phyloP scores from a whole-genome alignment of 2,113 vertebrate genomes.

The Zootoca vivipara region DNA sequence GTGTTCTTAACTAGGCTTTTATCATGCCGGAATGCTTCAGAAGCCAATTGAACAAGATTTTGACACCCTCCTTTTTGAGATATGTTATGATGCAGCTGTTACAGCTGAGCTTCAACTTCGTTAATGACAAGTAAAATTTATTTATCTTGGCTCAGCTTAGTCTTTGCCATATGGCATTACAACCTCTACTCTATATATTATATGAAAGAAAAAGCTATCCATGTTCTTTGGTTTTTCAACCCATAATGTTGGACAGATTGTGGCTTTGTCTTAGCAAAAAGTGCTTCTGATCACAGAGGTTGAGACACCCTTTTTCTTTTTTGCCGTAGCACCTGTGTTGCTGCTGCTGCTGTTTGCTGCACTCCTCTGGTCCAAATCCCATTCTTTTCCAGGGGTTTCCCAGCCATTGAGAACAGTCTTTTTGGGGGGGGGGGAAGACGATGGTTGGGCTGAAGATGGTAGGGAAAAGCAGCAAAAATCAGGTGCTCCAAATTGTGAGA shows the following conservation, averaged over 20 bases:
- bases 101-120: background rate
- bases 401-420: background rate
- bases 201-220: background rate
- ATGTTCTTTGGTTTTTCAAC: background rate
- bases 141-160: conserved; percentile 30
- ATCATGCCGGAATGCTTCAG: background rate
- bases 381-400: background rate
- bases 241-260: background rate
- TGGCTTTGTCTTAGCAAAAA: background rate
- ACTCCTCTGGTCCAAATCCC: background rate
- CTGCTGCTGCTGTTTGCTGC: background rate
- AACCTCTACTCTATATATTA: background rate
- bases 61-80: background rate
- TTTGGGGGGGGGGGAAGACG: background rate
- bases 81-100: conserved; percentile 34
- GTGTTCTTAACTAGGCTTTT: conserved; percentile 8
- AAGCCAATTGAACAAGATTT: conserved; percentile 25
- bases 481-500: background rate
- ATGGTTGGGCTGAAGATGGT: background rate
- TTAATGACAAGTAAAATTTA: conserved; percentile 11
- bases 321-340: background rate
- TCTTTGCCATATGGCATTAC: background rate
- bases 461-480: background rate
- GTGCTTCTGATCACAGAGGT: background rate
- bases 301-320: background rate